Evolutionary conservation across 2,113 vertebrate species (phyloP).

Genomic region (Phylloscopus trochiloides): DNA sequence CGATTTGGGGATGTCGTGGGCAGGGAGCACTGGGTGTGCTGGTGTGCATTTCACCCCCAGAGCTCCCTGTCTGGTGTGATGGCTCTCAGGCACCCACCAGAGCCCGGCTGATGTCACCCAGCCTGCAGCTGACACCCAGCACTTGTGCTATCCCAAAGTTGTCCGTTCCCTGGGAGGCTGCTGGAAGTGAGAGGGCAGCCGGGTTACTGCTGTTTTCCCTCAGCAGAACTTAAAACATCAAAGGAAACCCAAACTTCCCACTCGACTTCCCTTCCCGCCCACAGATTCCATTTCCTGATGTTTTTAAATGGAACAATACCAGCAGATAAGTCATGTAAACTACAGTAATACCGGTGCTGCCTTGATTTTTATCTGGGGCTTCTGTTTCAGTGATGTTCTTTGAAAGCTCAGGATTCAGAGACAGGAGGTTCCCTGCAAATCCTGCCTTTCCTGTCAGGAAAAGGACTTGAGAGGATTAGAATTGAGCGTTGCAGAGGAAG

Average conservation of each 20-base stretch:
- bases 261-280: not conserved
- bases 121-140: not conserved
- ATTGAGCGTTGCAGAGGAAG: not conserved
- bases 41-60: constrained; percentile 2
- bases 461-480: not conserved
- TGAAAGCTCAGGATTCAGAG: not conserved
- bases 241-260: not conserved
- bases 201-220: not conserved
- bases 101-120: not conserved
- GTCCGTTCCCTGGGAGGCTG: not conserved
- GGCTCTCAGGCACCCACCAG: not conserved
- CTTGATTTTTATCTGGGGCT: not conserved
- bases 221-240: not conserved
- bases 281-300: not conserved
- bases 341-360: not conserved
- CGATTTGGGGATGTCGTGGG: not conserved
- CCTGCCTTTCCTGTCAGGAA: not conserved
- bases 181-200: not conserved
- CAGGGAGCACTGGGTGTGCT: not conserved
- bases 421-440: not conserved
- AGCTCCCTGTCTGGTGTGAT: not conserved
- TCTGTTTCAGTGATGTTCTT: not conserved
- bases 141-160: not conserved
- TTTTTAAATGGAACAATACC: not conserved
- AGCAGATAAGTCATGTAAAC: not conserved